Evolutionary conservation across 2,888 invertebrate genomes (phyloP), one percentile per base, ranked within the genome.

Genomic region (Oxyscelio sp.): DNA sequence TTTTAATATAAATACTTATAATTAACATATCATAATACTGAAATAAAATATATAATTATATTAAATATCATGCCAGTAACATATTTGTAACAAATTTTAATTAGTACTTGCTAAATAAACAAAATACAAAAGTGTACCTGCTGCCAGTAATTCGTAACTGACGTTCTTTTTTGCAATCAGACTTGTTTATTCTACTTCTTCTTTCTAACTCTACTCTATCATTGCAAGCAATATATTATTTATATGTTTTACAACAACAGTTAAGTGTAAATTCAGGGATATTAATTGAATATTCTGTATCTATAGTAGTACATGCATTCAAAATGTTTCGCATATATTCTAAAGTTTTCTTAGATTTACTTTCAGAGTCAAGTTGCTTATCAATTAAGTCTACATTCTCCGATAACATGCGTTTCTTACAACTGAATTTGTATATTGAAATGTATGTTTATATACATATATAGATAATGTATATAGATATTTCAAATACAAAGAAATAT

Each of bases 81-180:
- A 27, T 27, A 27, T 27, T 40, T 11, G 15, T 40, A 40, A n/a
- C 21, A 48, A 48, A 19, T 17, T 19, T 17, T n/a, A n/a, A n/a
- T n/a, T n/a, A n/a, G n/a, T n/a, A n/a, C n/a, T n/a, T n/a, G n/a
- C n/a, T n/a, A n/a, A n/a, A n/a, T n/a, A n/a, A n/a, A n/a, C n/a
- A n/a, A 19, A 48, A 15, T 48, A 2, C 6, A 15, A 19, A 17
- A 48, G 15, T 17, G 4, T 48, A 59, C 34, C 58, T 71, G 27
- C 24, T 24, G 0, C 71, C 58, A 19, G 59, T 71, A 1, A 71
- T 45, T 21, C 71, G 45, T 19, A 48, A 71, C 27, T 71, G 38
- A 19, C 71, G 27, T 38, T 52, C 63, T 52, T 48, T 63, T 27
- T 40, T 74, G 61, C 52, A 63, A 38, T 63, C 17, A 11, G 13